phyloP scores from a whole-genome alignment of 2,797 vertebrate genomes.

The Meriones psammophilus region DNA sequence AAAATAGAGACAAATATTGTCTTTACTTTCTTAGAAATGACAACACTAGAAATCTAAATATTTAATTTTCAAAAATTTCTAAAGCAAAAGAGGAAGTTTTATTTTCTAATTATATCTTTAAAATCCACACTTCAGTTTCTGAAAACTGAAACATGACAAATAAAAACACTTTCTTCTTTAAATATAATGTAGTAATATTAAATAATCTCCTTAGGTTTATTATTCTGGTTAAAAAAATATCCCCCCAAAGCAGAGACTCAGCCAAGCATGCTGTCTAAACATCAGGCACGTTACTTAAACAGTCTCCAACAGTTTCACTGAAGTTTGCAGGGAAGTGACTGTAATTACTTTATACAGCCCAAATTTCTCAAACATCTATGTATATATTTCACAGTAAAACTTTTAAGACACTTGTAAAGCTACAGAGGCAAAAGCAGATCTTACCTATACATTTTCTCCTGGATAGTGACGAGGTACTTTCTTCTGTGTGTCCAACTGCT shows the following conservation, averaged over 20 bases:
- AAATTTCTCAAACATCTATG: slow-evolving; percentile 21
- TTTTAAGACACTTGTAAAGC: slow-evolving; percentile 22
- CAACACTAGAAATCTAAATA: background rate
- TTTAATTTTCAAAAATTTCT: slow-evolving; percentile 32
- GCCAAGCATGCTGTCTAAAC: slow-evolving; percentile 14
- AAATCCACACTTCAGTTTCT: slow-evolving; percentile 19
- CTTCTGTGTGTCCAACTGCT: slow-evolving; percentile 55
- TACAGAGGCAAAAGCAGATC: slow-evolving; percentile 17
- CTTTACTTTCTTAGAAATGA: slow-evolving; percentile 33
- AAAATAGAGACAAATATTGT: background rate
- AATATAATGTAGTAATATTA: slow-evolving; percentile 33
- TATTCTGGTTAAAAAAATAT: background rate
- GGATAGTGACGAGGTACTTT: slow-evolving; percentile 54
- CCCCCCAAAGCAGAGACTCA: background rate
- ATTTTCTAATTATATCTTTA: background rate
- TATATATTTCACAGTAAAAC: background rate
- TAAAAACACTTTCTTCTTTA: slow-evolving; percentile 70
- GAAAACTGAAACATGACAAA: slow-evolving; percentile 14
- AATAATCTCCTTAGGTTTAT: background rate
- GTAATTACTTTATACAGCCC: background rate
- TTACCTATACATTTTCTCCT: slow-evolving; percentile 83
- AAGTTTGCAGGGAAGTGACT: slow-evolving; percentile 33
- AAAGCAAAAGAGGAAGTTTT: background rate
- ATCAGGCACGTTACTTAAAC: slow-evolving; percentile 11
- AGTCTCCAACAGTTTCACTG: background rate